Conservation (phyloP, 2,113 vertebrate genomes). For the Rhizomys pruinosus region DNA sequence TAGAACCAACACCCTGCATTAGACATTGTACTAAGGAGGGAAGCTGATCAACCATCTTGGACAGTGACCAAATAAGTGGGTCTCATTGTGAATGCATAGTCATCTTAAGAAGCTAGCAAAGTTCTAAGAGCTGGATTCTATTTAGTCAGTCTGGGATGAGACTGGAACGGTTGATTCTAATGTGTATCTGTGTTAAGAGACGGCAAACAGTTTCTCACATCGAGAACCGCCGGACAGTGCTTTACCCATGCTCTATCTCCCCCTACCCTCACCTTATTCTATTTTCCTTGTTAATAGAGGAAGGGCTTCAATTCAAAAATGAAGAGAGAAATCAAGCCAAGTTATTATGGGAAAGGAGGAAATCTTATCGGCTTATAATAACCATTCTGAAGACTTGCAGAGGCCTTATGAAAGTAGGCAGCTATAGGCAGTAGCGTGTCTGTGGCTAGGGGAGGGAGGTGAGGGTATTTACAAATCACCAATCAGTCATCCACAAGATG, state of each 20-base stretch:
- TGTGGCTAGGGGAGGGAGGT: fast-evolving
- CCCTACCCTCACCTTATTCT: fast-evolving
- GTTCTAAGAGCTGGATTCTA: not conserved
- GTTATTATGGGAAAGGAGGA: not conserved
- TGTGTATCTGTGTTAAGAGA: not conserved
- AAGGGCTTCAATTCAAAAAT: not conserved
- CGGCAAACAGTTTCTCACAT: not conserved
- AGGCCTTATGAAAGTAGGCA: not conserved
- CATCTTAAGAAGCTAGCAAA: not conserved
- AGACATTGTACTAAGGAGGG: not conserved
- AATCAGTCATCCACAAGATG: not conserved
- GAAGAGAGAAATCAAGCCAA: not conserved
- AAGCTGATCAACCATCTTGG: fast-evolving
- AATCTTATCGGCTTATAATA: not conserved
- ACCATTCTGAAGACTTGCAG: not conserved
- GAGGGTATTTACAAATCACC: no score
- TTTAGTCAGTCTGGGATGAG: not conserved
- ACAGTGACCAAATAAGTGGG: not conserved
- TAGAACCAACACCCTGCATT: not conserved
- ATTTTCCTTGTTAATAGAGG: not conserved
- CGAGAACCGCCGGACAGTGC: not conserved
- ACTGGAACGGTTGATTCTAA: not conserved
- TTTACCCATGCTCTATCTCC: not conserved
- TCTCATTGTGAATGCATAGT: not conserved
- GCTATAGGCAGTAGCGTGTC: fast-evolving